Base-by-base conservation (phyloP, 53 echinoderm and acorn worm species). In the Patiria pectinifera region DNA sequence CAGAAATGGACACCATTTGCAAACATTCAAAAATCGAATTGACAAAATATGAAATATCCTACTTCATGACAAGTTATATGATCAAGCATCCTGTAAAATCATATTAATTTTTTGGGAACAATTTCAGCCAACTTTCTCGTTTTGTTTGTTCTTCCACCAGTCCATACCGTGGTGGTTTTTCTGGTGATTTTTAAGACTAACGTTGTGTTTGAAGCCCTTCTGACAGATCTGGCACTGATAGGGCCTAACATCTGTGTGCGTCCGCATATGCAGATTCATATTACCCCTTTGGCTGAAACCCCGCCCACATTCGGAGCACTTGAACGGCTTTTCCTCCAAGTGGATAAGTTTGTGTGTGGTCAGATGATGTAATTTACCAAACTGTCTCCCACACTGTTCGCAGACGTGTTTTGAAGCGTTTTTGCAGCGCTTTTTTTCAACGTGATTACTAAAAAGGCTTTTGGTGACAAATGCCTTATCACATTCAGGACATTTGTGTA, bases 161-260 rank as follows among this genome's bases (percentile, higher is more conserved):
- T 93, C 89, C 53, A 95, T 76, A 46, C 94, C 94, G 45, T 95
- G 95, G 23, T 80, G 92, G 66, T 92, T 91, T 85, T 95, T 95
- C 90, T 95, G 92, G 89, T 95, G 95, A 4, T 93, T 93, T 88
- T 95, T 95, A 8, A 95, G 85, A 49, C 93, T 93, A 47, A 95
- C 87, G 74, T 95, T 95, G 82, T 95, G 95, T 25, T 92, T 91
- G 92, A 95, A 95, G 1, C 89, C 92, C 71, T 93, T 78, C 8
- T 89, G 91, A 82, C 95, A 95, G 62, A 92, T 53, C 80, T 92
- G 88, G 88, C 95, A 95, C 59, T 93, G 86, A 79, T 95, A 95
- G 11, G 95, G 95, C 62, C 92, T 92, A 71, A 80, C 95, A 25
- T 93, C 95, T 2, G 95, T 95, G 90, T 95, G 95, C 22, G 86